phyloP scores from a whole-genome alignment of 2,888 invertebrate species.

The Exocentrus adspersus region DNA sequence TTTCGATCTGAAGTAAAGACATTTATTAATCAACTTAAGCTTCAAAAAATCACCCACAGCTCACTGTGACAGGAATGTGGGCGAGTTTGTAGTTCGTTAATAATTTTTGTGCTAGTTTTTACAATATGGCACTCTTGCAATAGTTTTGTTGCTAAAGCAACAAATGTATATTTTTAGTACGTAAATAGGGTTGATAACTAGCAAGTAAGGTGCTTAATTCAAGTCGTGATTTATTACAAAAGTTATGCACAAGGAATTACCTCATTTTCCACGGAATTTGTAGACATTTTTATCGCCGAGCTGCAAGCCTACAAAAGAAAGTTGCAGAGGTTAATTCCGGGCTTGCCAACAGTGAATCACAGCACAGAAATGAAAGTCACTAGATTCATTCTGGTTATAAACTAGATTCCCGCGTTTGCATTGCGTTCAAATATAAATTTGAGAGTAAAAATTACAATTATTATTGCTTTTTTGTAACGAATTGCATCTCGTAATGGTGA shows the following conservation, averaged over 20 bases:
- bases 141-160: constrained; percentile 16
- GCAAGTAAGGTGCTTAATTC: neutral
- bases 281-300: constrained; percentile 57
- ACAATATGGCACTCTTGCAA: constrained; percentile 48
- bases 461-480: no score
- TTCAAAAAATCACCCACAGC: constrained; percentile 26
- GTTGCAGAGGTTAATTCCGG: constrained; percentile 36
- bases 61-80: constrained; percentile 19
- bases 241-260: constrained; percentile 51
- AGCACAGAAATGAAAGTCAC: constrained; percentile 9
- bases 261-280: constrained; percentile 59
- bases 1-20: constrained; percentile 50
- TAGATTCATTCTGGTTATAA: neutral
- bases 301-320: constrained; percentile 51
- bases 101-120: constrained; percentile 12
- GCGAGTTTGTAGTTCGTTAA: constrained; percentile 10
- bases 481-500: no score
- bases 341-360: neutral
- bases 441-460: no score
- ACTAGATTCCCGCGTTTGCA: no score
- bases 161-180: no score
- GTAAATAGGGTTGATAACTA: neutral
- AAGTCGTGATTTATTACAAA: no score
- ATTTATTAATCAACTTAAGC: constrained; percentile 40
- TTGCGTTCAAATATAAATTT: no score